Conservation (phyloP, 2,113 vertebrate genomes). For the Zosterops lateralis region DNA sequence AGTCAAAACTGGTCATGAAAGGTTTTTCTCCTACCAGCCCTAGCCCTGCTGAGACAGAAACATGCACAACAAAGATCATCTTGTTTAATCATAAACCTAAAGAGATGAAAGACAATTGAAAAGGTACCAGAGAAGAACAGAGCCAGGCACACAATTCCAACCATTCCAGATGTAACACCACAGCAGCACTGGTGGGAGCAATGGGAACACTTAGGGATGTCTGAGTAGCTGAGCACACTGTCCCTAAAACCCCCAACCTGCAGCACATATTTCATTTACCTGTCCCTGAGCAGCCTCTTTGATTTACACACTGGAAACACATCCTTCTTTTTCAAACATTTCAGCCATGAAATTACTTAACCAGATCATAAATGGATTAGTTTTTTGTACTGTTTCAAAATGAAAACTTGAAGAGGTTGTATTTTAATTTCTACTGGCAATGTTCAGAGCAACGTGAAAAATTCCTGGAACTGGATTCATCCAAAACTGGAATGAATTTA, state of each 20-base stretch:
- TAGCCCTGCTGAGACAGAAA: background rate
- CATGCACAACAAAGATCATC: background rate
- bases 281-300: background rate
- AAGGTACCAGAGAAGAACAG: background rate
- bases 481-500: background rate
- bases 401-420: background rate
- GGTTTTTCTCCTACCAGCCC: background rate
- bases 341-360: background rate
- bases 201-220: background rate
- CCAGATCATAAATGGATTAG: background rate
- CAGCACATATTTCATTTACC: background rate
- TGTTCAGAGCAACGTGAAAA: background rate
- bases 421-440: background rate
- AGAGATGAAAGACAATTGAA: background rate
- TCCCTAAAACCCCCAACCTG: background rate
- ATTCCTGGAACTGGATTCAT: background rate
- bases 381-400: background rate
- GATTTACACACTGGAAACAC: background rate
- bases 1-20: background rate
- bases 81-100: conserved; percentile 19
- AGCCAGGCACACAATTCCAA: background rate
- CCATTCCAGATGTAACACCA: background rate
- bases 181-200: background rate
- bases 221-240: background rate
- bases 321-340: background rate